A percentile compares a stretch with the other conserved stretches of the same genome.
Evolutionary conservation across 2,888 invertebrate species (phyloP).

Genomic region (Cosmia pyralina): DNA sequence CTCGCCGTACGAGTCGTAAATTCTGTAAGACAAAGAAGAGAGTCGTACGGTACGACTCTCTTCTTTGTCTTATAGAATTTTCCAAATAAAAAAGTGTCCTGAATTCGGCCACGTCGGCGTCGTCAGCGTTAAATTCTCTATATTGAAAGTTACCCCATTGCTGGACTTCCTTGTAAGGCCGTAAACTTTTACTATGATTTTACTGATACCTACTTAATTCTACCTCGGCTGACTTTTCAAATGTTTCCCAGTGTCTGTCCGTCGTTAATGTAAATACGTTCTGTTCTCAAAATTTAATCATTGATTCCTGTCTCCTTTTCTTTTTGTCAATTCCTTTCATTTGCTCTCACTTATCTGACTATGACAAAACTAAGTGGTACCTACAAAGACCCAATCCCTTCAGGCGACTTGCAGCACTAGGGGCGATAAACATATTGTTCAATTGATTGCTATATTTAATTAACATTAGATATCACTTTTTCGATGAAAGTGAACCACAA

Average conservation of each 20-base stretch:
- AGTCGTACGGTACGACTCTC: no score
- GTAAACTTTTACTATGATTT: neutral
- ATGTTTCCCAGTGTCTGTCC: neutral
- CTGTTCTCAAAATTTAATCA: neutral
- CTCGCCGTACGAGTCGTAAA: no score
- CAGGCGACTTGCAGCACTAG: neutral
- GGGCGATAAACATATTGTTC: neutral
- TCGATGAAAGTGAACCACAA: neutral
- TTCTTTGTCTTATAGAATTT: neutral
- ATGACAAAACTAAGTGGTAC: neutral
- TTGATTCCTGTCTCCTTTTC: neutral
- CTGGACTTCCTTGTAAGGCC: neutral
- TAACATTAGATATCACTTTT: slow-evolving; percentile 2
- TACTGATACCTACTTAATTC: neutral
- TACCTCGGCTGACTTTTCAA: neutral
- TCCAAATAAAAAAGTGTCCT: no score
- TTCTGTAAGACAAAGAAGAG: no score
- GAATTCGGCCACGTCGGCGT: no score
- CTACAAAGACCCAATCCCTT: neutral
- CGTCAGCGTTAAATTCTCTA: neutral
- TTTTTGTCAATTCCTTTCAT: neutral
- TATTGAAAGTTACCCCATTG: neutral
- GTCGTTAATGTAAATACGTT: neutral
- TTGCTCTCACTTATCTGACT: neutral
- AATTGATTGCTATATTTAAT: slow-evolving; percentile 2